phyloP scores from a whole-genome alignment of 2,113 vertebrate genomes.

The Centropus bengalensis region DNA sequence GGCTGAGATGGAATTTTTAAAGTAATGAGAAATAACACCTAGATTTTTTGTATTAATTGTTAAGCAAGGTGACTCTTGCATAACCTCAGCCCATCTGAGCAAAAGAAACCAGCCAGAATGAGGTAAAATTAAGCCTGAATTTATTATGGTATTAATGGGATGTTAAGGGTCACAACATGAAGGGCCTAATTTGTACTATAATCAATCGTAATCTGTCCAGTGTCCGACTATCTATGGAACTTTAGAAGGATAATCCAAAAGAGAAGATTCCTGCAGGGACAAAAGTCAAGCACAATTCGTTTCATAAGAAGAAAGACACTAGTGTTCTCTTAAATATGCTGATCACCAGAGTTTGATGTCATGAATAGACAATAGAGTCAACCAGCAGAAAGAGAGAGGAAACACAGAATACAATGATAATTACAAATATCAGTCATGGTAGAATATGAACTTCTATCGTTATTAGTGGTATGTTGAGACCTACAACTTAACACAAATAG shows the following conservation, averaged over 20 bases:
- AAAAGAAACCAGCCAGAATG: background rate
- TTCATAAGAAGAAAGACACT: background rate
- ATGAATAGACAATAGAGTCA: background rate
- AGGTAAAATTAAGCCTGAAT: background rate
- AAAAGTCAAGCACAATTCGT: background rate
- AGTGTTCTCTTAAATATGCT: background rate
- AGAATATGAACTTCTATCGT: background rate
- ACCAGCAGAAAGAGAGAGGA: background rate
- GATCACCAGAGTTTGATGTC: background rate
- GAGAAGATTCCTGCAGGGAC: background rate
- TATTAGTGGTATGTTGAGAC: background rate
- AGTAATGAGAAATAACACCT: background rate
- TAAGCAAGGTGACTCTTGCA: background rate
- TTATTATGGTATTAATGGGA: background rate
- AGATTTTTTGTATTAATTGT: background rate
- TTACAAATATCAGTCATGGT: background rate
- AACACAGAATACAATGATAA: background rate
- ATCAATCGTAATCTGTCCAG: background rate
- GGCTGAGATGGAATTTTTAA: background rate
- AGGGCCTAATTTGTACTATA: background rate
- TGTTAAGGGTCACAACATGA: background rate
- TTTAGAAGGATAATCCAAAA: background rate
- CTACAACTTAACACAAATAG: background rate
- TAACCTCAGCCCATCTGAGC: background rate
- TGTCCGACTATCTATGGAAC: background rate